phyloP scores from a whole-genome alignment of 2,888 invertebrate species.

The Meteorus cinctellus region DNA sequence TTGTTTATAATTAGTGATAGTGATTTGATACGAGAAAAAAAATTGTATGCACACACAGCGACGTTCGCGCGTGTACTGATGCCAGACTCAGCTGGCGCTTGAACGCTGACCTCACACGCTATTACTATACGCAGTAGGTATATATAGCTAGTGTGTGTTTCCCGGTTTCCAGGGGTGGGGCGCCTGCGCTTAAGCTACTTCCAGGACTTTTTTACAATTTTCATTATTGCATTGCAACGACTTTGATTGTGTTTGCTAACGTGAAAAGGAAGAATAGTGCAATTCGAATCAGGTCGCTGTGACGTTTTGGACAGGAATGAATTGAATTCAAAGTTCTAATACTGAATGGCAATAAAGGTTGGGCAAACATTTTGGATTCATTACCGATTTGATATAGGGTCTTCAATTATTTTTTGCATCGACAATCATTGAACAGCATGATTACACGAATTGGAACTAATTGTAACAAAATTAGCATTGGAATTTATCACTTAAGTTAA shows the following conservation, averaged over 20 bases:
- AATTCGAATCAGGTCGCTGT: too few relatives aligned
- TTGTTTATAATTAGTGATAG: not conserved
- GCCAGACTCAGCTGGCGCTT: slow-evolving; percentile 50
- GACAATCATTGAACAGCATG: too few relatives aligned
- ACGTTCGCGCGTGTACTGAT: slow-evolving; percentile 51
- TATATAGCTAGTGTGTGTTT: not conserved
- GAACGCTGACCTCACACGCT: slow-evolving; percentile 49
- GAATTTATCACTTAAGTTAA: too few relatives aligned
- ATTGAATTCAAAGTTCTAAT: too few relatives aligned
- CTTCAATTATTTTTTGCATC: too few relatives aligned
- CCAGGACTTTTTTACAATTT: not conserved
- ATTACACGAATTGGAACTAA: too few relatives aligned
- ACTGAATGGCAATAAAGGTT: too few relatives aligned
- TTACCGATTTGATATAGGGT: too few relatives aligned
- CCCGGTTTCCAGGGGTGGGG: slow-evolving; percentile 40
- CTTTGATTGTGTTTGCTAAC: not conserved
- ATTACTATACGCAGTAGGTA: slow-evolving; percentile 16
- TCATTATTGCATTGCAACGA: not conserved
- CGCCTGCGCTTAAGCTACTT: slow-evolving; percentile 46
- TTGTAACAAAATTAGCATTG: too few relatives aligned
- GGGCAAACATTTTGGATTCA: too few relatives aligned
- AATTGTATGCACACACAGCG: slow-evolving; percentile 39
- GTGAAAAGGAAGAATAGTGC: not conserved
- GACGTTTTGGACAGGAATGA: too few relatives aligned
- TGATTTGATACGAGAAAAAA: not conserved